Conservation (phyloP, 1,140 invertebrate species). For the Ceratina japonica region DNA sequence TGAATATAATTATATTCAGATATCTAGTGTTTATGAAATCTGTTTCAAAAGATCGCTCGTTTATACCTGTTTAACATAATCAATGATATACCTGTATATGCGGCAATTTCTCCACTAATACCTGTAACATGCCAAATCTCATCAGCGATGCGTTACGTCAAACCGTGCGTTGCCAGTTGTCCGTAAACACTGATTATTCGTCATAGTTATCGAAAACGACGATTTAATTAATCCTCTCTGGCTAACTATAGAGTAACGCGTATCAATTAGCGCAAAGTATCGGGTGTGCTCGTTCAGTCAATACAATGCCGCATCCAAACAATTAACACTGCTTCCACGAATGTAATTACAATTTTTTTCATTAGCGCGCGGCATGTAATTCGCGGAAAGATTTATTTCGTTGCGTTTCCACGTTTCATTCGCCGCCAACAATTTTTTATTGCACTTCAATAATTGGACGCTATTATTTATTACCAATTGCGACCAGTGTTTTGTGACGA, state of each 20-base stretch:
- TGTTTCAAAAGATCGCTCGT: not conserved
- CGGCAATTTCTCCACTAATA: constrained; percentile 21
- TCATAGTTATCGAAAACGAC: constrained; percentile 63
- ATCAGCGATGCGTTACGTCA: constrained; percentile 50
- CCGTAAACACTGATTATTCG: constrained; percentile 48
- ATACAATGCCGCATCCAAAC: constrained; percentile 24
- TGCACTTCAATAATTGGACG: no score
- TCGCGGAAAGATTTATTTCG: no score
- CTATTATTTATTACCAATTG: no score
- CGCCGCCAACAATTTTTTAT: no score
- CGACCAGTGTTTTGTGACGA: no score
- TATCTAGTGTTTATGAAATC: not conserved
- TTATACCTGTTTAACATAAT: not conserved
- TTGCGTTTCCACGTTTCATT: no score
- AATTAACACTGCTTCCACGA: no score
- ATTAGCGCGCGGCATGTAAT: no score
- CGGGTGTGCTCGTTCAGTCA: constrained; percentile 38
- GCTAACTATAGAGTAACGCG: constrained; percentile 19
- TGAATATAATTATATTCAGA: not conserved
- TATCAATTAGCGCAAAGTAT: constrained; percentile 59
- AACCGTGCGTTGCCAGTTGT: constrained; percentile 34
- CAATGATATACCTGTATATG: not conserved
- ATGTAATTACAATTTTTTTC: no score
- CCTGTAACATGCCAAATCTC: constrained; percentile 25
- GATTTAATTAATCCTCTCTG: constrained; percentile 62